Evolutionary conservation across 2,888 invertebrate genomes (phyloP).

Genomic region (Hartigia nigra): DNA sequence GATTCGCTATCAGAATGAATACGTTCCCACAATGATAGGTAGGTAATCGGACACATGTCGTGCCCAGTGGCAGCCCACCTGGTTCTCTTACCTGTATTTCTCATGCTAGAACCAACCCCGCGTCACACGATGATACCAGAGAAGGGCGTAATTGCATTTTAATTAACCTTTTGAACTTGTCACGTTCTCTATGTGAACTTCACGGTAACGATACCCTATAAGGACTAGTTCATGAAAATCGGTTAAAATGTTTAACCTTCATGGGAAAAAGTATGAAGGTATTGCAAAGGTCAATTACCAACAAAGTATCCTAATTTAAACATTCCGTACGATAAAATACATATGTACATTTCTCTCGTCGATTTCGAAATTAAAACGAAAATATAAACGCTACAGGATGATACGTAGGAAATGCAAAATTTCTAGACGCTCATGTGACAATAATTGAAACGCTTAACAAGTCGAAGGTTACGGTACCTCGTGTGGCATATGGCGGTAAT

Average conservation of each 20-base stretch:
- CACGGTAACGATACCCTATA: background rate
- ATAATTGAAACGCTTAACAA: background rate
- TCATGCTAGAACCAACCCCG: constrained; percentile 47
- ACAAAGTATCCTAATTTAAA: too few relatives aligned
- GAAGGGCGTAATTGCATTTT: constrained; percentile 38
- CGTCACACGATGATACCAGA: constrained; percentile 37
- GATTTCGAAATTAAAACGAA: background rate
- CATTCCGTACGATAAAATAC: background rate
- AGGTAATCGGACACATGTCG: constrained; percentile 58
- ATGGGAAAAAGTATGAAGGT: background rate
- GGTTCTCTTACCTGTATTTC: constrained; percentile 50
- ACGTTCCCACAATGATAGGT: constrained; percentile 59
- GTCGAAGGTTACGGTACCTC: background rate
- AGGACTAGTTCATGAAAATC: background rate
- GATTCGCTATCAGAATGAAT: constrained; percentile 33
- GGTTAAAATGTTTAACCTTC: background rate
- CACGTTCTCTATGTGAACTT: constrained; percentile 13
- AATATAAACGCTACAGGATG: background rate
- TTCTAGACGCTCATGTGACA: background rate
- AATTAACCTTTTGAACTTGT: constrained; percentile 34
- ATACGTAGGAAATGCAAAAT: background rate
- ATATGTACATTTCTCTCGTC: background rate
- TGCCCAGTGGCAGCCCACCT: constrained; percentile 51
- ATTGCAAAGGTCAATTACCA: background rate
- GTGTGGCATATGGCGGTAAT: constrained; percentile 1